Evolutionary conservation across 1,140 invertebrate genomes (phyloP), one percentile per base, ranked within the genome.

Genomic region (Formica selysi): DNA sequence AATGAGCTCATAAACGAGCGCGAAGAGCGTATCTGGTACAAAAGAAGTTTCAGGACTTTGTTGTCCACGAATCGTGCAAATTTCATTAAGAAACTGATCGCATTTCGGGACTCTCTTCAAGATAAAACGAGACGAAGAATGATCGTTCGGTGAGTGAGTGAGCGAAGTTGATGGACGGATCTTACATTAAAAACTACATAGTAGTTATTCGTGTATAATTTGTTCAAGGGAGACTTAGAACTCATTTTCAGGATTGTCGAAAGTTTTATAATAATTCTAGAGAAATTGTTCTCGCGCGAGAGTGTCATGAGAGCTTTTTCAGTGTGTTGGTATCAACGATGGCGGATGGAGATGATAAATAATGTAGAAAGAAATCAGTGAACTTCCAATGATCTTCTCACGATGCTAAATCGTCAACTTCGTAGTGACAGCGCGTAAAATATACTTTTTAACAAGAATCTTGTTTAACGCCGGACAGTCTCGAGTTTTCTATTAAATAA

Each of bases 11-110:
- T 83, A 83, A 74, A 83, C 79, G 36, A 44, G 26, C 19, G 22
- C 26, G 13, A 48, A 38, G 57, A 57, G 44, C 36, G 76, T 71
- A 26, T 44, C 10, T 8, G 36, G 41, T 19, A 19, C 61, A 19
- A 38, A 26, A 62, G 16, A n/a, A 29, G 16, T 16, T 71, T 19
- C 22, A 22, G 8, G 48, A 41, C 36, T 41, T 41, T 19, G 7
- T 67, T 61, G 59, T 67, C 29, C 41, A 57, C 32, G 32, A 70
- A 26, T 78, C 11, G 61, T 16, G 10, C 0, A 59, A 86, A 89
- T 86, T 68, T 73, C 51, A 64, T 80, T 26, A 74, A 65, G 32
- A 86, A 51, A 78, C 80, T 76, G 70, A 11, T 10, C 29, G 51
- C 57, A 44, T 13, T 5, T 11, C 65, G 29, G 36, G 62, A 10